Base-by-base conservation (phyloP, 2,113 vertebrate species). In the Myotis yumanensis region DNA sequence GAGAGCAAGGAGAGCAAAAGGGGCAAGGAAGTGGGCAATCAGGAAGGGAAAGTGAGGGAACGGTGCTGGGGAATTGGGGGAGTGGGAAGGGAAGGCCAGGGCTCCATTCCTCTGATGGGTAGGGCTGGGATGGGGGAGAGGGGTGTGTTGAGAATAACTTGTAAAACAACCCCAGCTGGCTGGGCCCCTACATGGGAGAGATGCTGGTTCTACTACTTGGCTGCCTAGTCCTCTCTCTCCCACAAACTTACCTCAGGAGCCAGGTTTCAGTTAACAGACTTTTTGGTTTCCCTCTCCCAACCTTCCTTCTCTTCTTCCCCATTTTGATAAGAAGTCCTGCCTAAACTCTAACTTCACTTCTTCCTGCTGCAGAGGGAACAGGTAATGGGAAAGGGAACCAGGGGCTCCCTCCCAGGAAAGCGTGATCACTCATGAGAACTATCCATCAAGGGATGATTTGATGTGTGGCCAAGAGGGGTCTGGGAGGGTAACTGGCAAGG, bases 51-150 rank as follows among this genome's bases (percentile, higher is more conserved):
- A 93, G 28, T 57, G 7, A 93, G 46, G 28, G 30, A 35, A 28
- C 14, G 30, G 54, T 62, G 37, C 18, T 30, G 80, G 57, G 30
- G 80, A 79, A 10, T 6, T 30, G 16, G 80, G 35, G 54, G 79
- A 43, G 80, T 82, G 37, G 57, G 57, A 30, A 62, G 83, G 84
- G 16, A 66, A 73, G 43, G 52, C n/a, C 18, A 43, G 59, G 51
- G 84, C 79, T 91, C 91, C 75, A 69, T 90, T 89, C 71, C 83
- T 90, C 59, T 57, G 51, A 46, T 43, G 25, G 86, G 71, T 25
- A 72, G 64, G 72, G 66, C 23, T 81, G 75, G 82, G 40, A 40
- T 66, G 14, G 46, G 79, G 35, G 37, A 46, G 75, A 89, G 35
- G 54, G 23, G 6, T 59, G 48, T 48, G 52, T 22, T 40, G 30